Evolutionary conservation across 2,113 vertebrate species (phyloP).

Genomic region (Petaurus breviceps): DNA sequence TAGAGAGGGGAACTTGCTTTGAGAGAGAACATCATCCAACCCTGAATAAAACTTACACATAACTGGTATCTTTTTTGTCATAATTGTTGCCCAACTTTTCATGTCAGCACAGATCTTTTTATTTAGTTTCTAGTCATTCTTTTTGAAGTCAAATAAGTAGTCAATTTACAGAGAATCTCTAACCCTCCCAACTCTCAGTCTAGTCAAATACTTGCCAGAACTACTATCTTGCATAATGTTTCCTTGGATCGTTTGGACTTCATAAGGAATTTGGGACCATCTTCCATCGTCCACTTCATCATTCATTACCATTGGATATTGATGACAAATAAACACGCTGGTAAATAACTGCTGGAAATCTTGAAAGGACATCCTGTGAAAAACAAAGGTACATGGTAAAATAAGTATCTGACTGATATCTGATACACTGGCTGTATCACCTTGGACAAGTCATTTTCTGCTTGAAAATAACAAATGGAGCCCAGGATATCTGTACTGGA

Average conservation of each 20-base stretch:
- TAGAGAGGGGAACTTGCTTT: neutral
- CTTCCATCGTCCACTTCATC: neutral
- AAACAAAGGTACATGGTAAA: neutral
- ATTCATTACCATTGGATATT: conserved; percentile 75
- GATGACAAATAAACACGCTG: conserved; percentile 80
- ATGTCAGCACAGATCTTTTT: neutral
- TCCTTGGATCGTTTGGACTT: conserved; percentile 47
- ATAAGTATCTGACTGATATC: neutral
- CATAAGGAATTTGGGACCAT: conserved; percentile 73
- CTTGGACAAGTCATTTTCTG: neutral
- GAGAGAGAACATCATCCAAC: neutral
- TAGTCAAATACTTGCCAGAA: neutral
- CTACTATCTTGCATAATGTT: conserved; percentile 14
- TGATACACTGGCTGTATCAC: neutral
- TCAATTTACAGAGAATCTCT: neutral
- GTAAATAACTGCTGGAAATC: conserved; percentile 83
- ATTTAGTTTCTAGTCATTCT: neutral
- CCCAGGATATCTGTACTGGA: neutral
- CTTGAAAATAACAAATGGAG: neutral
- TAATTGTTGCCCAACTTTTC: neutral
- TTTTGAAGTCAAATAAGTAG: neutral
- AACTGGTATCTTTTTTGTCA: neutral
- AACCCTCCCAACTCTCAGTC: neutral
- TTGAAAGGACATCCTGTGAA: conserved; percentile 83
- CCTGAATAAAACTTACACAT: neutral